phyloP scores from a whole-genome alignment of 2,113 vertebrate genomes.

The Platysternon megacephalum region DNA sequence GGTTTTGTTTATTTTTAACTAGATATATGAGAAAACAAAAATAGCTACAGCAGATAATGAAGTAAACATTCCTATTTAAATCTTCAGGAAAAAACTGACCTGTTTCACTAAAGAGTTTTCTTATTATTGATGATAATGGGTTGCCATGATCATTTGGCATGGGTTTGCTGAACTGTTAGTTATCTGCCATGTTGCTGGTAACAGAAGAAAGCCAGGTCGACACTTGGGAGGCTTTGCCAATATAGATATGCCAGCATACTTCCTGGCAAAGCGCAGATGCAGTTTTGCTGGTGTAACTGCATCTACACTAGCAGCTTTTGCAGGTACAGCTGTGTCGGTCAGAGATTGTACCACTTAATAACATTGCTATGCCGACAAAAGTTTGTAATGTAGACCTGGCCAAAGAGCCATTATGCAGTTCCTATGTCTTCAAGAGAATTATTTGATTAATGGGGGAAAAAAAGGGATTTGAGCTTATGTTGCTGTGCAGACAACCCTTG shows the following conservation, averaged over 20 bases:
- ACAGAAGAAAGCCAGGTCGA: background rate
- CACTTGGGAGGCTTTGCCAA: too few species aligned
- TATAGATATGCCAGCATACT: background rate
- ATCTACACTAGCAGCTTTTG: background rate
- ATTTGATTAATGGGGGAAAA: background rate
- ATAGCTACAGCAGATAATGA: background rate
- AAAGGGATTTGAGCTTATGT: background rate
- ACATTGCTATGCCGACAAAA: background rate
- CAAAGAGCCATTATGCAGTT: background rate
- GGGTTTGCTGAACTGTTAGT: background rate
- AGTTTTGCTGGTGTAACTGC: background rate
- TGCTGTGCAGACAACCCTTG: background rate
- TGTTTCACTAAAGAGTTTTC: background rate
- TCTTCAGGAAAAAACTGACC: background rate
- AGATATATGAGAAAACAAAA: background rate
- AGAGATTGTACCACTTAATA: background rate
- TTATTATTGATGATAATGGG: background rate
- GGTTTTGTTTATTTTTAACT: background rate
- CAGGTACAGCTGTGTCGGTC: background rate
- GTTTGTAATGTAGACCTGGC: background rate
- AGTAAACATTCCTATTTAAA: background rate
- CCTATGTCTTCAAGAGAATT: background rate
- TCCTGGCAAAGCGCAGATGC: background rate
- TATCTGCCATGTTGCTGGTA: background rate
- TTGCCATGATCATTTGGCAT: background rate